Percentiles rank a stretch among this genome's conserved stretches.
phyloP scores from a whole-genome alignment of 2,888 invertebrate genomes.

The Erebia epiphron region DNA sequence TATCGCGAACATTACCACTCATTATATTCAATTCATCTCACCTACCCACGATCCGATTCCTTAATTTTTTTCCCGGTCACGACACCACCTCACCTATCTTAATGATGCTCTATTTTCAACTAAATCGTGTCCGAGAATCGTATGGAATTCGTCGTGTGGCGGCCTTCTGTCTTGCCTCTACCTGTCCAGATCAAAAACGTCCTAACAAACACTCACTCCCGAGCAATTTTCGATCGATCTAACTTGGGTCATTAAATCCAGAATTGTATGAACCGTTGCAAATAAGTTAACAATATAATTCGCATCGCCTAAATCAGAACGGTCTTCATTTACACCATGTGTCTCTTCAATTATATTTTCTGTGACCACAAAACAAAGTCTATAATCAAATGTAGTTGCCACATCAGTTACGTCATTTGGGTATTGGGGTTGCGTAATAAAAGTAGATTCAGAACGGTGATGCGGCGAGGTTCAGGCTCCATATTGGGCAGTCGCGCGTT shows the following conservation, averaged over 20 bases:
- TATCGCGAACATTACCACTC: slow-evolving; percentile 49
- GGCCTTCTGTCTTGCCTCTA: slow-evolving; percentile 52
- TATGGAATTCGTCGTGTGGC: slow-evolving; percentile 56
- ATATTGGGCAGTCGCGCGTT: slow-evolving; percentile 65
- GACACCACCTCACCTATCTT: slow-evolving; percentile 61
- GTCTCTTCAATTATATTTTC: slow-evolving; percentile 38
- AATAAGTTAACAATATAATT: slow-evolving; percentile 51
- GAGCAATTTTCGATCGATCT: slow-evolving; percentile 41
- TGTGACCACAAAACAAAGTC: slow-evolving; percentile 43
- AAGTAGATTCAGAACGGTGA: slow-evolving; percentile 41
- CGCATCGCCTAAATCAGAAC: slow-evolving; percentile 41
- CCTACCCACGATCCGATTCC: slow-evolving; percentile 49
- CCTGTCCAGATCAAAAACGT: slow-evolving; percentile 43
- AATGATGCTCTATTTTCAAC: slow-evolving; percentile 67
- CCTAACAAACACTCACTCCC: slow-evolving; percentile 30
- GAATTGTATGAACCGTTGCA: slow-evolving; percentile 30
- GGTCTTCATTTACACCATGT: slow-evolving; percentile 36
- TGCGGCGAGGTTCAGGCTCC: slow-evolving; percentile 47
- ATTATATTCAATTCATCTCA: slow-evolving; percentile 53
- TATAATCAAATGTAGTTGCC: slow-evolving; percentile 3
- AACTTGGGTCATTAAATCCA: slow-evolving; percentile 37
- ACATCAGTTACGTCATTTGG: slow-evolving; percentile 31
- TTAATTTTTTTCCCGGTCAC: slow-evolving; percentile 58
- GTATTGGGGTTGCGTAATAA: slow-evolving; percentile 26
- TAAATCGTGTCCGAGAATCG: slow-evolving; percentile 56